phyloP scores from a whole-genome alignment of 2,888 invertebrate genomes.

The Punctoribates punctum region DNA sequence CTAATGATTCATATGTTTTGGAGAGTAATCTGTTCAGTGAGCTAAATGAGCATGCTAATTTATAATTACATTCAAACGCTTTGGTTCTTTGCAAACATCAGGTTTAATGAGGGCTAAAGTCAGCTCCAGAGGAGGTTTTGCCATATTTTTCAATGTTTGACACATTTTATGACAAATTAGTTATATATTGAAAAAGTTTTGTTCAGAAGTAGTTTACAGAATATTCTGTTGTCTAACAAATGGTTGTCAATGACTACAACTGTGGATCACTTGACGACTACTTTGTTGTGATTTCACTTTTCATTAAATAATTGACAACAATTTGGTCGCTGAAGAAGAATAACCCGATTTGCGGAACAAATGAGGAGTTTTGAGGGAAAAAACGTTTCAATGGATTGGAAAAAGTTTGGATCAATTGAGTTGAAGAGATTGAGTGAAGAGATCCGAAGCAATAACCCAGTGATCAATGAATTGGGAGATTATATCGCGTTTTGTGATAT shows the following conservation, averaged over 20 bases:
- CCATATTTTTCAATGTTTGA: not conserved
- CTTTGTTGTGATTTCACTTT: not conserved
- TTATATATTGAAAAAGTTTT: not conserved
- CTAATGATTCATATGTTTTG: too few relatives aligned
- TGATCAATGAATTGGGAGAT: slow-evolving; percentile 6
- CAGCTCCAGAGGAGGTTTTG: slow-evolving; percentile 56
- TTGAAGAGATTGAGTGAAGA: not conserved
- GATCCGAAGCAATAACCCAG: not conserved
- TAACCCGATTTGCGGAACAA: not conserved
- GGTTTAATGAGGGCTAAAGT: slow-evolving; percentile 85
- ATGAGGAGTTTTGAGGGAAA: not conserved
- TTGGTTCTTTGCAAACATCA: slow-evolving; percentile 72
- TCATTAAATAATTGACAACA: not conserved
- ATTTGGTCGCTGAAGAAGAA: too few relatives aligned
- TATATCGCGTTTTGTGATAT: not conserved
- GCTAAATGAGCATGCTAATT: too few relatives aligned
- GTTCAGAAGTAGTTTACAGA: not conserved
- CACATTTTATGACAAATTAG: not conserved
- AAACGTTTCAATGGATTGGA: not conserved
- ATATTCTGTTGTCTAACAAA: too few relatives aligned
- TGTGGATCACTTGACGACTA: not conserved
- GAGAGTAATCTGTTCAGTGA: not conserved
- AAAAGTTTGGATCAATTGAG: slow-evolving; percentile 22
- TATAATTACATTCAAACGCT: slow-evolving; percentile 58
- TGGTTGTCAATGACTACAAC: not conserved